Conservation (phyloP, 2,888 invertebrate genomes). For the Eumacrocentrus americanus region DNA sequence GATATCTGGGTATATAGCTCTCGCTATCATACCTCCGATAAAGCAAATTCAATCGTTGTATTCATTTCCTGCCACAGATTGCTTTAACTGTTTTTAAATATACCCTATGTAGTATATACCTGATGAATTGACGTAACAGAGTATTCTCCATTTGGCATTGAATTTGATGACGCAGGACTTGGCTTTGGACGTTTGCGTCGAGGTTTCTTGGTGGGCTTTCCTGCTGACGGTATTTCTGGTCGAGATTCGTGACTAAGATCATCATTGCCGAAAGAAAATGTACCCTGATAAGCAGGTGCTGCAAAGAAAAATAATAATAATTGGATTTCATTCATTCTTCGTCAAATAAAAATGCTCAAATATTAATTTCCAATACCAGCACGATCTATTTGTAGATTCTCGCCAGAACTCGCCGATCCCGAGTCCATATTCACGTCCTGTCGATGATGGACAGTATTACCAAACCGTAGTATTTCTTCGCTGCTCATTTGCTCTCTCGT, state of each 20-base stretch:
- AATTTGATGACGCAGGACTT: conserved; percentile 50
- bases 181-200: conserved; percentile 47
- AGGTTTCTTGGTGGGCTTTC: conserved; percentile 52
- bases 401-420: conserved; percentile 63
- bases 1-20: background rate
- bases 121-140: conserved; percentile 55
- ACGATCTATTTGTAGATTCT: conserved; percentile 50
- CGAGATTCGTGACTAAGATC: conserved; percentile 52
- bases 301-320: too few species aligned
- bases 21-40: background rate
- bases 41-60: background rate
- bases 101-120: conserved; percentile 50
- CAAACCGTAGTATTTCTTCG: conserved; percentile 70
- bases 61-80: background rate
- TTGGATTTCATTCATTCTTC: too few species aligned
- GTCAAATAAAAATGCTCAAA: conserved; percentile 9
- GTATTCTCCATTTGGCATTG: conserved; percentile 47
- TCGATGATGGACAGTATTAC: conserved; percentile 57
- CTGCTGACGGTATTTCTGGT: conserved; percentile 43
- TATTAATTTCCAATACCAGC: conserved; percentile 48
- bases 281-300: conserved; percentile 48
- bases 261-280: conserved; percentile 51
- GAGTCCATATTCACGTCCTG: conserved; percentile 59
- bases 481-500: conserved; percentile 82
- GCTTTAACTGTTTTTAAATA: background rate